phyloP scores from a whole-genome alignment of 2,888 invertebrate genomes.

The Sinodicranocentrus sp. region DNA sequence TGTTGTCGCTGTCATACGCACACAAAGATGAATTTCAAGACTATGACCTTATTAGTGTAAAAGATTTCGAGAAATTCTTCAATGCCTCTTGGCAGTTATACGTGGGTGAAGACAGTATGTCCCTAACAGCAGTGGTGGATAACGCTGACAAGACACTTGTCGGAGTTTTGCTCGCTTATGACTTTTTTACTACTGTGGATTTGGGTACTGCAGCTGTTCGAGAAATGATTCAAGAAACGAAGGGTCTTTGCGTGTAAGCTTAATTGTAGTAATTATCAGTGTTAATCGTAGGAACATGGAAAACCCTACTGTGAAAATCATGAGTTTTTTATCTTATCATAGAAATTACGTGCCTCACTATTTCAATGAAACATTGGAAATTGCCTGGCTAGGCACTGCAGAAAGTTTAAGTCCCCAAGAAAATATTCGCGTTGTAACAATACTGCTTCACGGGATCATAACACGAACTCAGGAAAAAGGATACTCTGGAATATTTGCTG shows the following conservation, averaged over 20 bases:
- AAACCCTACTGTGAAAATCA: too few relatives aligned
- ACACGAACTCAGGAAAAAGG: slow-evolving; percentile 83
- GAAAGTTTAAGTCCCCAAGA: slow-evolving; percentile 82
- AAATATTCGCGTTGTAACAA: slow-evolving; percentile 88
- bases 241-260: slow-evolving; percentile 51
- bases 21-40: slow-evolving; percentile 49
- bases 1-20: slow-evolving; percentile 53
- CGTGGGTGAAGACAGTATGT: slow-evolving; percentile 77
- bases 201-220: slow-evolving; percentile 87
- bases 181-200: slow-evolving; percentile 78
- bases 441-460: slow-evolving; percentile 88
- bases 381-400: slow-evolving; percentile 92
- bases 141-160: slow-evolving; percentile 81
- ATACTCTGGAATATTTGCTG: slow-evolving; percentile 89
- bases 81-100: slow-evolving; percentile 42
- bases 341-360: slow-evolving; percentile 81
- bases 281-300: too few relatives aligned
- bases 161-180: slow-evolving; percentile 88
- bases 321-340: too few relatives aligned
- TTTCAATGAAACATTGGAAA: slow-evolving; percentile 85
- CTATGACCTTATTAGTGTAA: slow-evolving; percentile 47
- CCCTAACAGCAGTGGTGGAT: slow-evolving; percentile 85
- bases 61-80: slow-evolving; percentile 49
- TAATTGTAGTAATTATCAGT: too few relatives aligned
- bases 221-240: slow-evolving; percentile 85